Evolutionary conservation across 2,113 vertebrate genomes (phyloP).

Genomic region (Dolichotis patagonum): DNA sequence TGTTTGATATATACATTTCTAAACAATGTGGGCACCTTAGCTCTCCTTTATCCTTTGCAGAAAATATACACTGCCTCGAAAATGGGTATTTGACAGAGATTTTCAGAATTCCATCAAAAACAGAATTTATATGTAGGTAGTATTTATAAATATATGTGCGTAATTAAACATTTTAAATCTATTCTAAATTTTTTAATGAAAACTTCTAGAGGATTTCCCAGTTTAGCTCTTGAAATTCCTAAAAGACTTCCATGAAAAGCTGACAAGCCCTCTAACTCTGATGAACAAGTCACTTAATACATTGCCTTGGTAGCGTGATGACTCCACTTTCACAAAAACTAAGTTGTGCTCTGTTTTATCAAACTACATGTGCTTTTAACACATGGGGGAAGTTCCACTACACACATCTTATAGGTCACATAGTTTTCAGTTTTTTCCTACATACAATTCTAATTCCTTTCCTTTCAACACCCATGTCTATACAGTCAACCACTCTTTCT

Average conservation of each 20-base stretch:
- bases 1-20: neutral
- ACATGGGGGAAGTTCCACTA: neutral
- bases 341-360: neutral
- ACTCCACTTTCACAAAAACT: conserved; percentile 10
- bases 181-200: conserved; percentile 13
- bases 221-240: neutral
- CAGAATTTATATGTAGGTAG: neutral
- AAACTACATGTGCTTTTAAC: conserved; percentile 4
- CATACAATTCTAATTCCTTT: neutral
- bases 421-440: neutral
- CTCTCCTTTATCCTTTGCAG: neutral
- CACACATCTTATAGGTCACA: neutral
- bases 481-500: neutral
- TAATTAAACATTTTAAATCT: conserved; percentile 6
- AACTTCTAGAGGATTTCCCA: conserved; percentile 23
- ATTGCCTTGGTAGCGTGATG: neutral
- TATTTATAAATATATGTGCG: conserved; percentile 14
- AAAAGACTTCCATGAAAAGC: neutral
- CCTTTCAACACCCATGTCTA: neutral
- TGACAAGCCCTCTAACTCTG: neutral
- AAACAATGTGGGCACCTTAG: neutral
- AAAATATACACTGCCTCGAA: neutral
- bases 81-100: neutral
- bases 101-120: conserved; percentile 18
- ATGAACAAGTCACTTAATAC: neutral